Conservation (phyloP, 2,113 vertebrate species). For the Polypterus senegalus region DNA sequence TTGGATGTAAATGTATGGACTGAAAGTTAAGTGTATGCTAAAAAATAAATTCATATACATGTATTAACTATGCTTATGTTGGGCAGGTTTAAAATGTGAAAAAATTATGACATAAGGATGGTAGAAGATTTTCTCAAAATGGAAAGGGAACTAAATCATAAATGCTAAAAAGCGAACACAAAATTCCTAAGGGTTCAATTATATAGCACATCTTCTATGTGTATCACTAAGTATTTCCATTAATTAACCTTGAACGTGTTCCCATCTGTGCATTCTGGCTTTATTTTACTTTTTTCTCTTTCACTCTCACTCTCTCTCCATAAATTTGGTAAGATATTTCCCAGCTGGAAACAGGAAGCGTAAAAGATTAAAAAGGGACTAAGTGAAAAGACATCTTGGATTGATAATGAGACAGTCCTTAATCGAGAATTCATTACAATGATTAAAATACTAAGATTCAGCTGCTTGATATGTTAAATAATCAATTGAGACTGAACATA, state of each 20-base stretch:
- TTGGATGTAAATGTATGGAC: no score
- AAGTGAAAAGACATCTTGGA: background rate
- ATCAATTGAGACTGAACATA: background rate
- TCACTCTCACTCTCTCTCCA: background rate
- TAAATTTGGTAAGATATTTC: background rate
- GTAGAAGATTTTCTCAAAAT: background rate
- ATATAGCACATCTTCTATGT: background rate
- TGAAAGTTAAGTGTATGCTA: no score
- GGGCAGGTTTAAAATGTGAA: background rate
- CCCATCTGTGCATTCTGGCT: background rate
- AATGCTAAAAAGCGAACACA: background rate
- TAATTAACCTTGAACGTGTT: conserved; percentile 3
- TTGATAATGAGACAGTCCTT: background rate
- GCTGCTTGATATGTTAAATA: background rate
- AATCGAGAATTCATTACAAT: background rate
- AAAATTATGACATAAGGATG: background rate
- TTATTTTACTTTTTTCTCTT: background rate
- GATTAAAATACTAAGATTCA: background rate
- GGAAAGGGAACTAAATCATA: background rate
- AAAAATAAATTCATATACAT: no score
- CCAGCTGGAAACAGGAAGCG: background rate
- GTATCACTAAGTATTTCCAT: conserved; percentile 2
- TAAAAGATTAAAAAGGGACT: background rate
- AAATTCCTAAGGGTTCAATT: conserved; percentile 3
- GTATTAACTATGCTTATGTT: background rate